Evolutionary conservation across 2,888 invertebrate species (phyloP), one percentile per base, ranked within the genome.

Genomic region (Alitta virens): DNA sequence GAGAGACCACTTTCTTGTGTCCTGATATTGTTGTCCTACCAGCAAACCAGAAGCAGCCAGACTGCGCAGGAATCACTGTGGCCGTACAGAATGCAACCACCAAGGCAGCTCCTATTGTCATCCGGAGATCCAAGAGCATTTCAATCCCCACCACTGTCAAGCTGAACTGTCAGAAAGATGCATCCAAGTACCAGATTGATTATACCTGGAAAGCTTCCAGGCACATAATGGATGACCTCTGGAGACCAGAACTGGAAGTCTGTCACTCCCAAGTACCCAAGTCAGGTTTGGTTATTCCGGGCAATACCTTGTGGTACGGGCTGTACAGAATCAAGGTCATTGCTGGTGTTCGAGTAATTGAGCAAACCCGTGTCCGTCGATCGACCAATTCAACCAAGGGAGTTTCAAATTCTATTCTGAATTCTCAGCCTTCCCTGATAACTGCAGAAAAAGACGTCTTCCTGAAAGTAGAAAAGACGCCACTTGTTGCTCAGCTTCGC

Each of bases 151-250:
- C 43, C 2, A 7, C 7, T 1, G 33, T 46, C 1, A 23, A 40
- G 7, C 16, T 54, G 21, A 42, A 33, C 21, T 60, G 60, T 21
- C 14, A 24, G 16, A 40, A 23, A 2, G 21, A 26, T n/a, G 18
- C 7, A 2, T 25, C n/a, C 7, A 42, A 33, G 1, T 40, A 51
- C 16, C 18, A 26, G 43, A 33, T 40, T 27, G 54, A 54, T 5
- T 76, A 71, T 46, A 73, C 77, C 1, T 77, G 75, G 75, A 71
- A 72, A 56, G 71, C 71, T 3, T 62, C 63, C n/a, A 67, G 64
- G 52, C 38, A 18, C 21, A 16, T 46, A 3, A n/a, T 21, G 46
- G 46, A 53, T 53, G 52, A 69, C 64, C 38, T 63, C 61, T 62
- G 72, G 73, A 3, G 64, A 33, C 64, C 69, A 1, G 64, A 67